Evolutionary conservation across 2,113 vertebrate species (phyloP).

Genomic region (Seriola dumerili): DNA sequence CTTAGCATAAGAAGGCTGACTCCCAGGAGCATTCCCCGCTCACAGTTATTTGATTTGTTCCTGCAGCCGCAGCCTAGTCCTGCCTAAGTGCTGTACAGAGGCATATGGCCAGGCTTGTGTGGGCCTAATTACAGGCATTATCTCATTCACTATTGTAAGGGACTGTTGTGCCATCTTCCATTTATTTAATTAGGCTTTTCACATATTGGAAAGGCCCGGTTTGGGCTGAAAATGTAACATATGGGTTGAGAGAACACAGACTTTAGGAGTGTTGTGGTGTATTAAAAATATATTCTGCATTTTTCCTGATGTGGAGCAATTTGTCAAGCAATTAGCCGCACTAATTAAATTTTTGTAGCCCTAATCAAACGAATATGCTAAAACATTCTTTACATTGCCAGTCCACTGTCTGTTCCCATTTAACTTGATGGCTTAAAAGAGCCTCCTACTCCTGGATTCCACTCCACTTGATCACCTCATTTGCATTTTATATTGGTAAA

Average conservation of each 20-base stretch:
- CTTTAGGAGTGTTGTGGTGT: slow-evolving; percentile 74
- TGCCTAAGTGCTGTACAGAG: slow-evolving; percentile 80
- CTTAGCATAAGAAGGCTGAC: slow-evolving; percentile 37
- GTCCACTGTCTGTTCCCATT: slow-evolving; percentile 97
- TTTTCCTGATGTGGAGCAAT: slow-evolving; percentile 94
- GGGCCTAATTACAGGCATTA: slow-evolving; percentile 94
- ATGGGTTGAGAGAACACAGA: slow-evolving; percentile 65
- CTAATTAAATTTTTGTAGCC: slow-evolving; percentile 98
- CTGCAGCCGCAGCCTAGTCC: slow-evolving; percentile 66
- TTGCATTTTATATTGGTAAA: slow-evolving; percentile 99
- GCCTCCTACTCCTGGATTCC: slow-evolving; percentile 92
- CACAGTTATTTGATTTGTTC: slow-evolving; percentile 82
- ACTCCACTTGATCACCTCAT: slow-evolving; percentile 99
- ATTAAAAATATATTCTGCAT: slow-evolving; percentile 86
- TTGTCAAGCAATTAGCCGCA: slow-evolving; percentile 97
- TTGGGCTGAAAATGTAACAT: slow-evolving; percentile 89
- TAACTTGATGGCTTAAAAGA: slow-evolving; percentile 99
- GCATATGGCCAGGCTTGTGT: slow-evolving; percentile 88
- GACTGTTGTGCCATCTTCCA: slow-evolving; percentile 94
- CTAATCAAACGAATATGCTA: slow-evolving; percentile 99
- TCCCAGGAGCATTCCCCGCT: slow-evolving; percentile 68
- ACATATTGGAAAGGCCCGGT: slow-evolving; percentile 94
- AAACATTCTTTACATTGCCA: slow-evolving; percentile 97
- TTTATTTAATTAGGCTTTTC: slow-evolving; percentile 99
- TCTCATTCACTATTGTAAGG: slow-evolving; percentile 92